These are phyloP conservation scores for Hydrophis major DNA, from an alignment of 2,797 vertebrate genomes.

Conservation along the genomic window DNA sequence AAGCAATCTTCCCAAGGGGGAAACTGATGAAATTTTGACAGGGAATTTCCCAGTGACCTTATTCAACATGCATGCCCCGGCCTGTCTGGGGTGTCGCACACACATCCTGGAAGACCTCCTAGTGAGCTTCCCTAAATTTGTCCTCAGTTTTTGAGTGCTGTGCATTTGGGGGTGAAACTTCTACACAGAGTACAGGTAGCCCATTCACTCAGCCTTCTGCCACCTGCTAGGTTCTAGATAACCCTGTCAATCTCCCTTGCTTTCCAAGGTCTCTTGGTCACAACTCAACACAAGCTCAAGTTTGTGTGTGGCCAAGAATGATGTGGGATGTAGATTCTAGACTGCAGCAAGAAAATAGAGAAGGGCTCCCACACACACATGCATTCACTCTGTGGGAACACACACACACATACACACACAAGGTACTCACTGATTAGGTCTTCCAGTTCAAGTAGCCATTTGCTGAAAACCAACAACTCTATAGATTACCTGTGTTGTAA, in stretches of 20 bases:
- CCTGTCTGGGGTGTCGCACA: background rate
- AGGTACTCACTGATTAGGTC: background rate
- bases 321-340: background rate
- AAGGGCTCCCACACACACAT: no score
- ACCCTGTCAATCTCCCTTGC: background rate
- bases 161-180: background rate
- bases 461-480: background rate
- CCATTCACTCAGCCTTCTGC: background rate
- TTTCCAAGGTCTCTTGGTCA: background rate
- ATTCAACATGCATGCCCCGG: background rate
- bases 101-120: background rate
- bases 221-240: background rate
- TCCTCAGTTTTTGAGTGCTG: background rate
- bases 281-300: background rate
- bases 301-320: background rate
- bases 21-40: background rate
- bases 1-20: background rate
- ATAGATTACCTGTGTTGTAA: background rate
- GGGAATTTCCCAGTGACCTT: background rate
- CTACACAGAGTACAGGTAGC: background rate
- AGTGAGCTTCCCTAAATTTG: background rate
- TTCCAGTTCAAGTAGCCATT: background rate
- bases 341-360: background rate
- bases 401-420: background rate
- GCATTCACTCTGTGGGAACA: background rate